Evolutionary conservation across 2,888 invertebrate genomes (phyloP), one percentile per base, ranked within the genome.

Genomic region (Dilophus febrilis): DNA sequence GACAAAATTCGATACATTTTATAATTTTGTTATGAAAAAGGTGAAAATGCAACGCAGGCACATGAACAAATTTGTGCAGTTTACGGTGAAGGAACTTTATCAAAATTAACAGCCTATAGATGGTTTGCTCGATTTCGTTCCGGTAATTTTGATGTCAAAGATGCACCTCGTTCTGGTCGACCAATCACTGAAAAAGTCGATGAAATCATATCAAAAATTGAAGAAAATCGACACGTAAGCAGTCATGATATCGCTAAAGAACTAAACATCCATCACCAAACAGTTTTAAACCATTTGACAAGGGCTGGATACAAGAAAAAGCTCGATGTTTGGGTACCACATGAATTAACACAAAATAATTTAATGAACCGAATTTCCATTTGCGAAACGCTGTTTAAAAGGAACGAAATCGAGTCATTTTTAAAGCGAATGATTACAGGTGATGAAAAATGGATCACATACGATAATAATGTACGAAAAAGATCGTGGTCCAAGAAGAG

Each of bases 381-480:
- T 33, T 44, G 46, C 40, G 45, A 48, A 40, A 42, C 42, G 2
- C 34, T 46, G 32, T 37, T 42, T 28, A 48, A 48, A 37, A 44
- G 44, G 2, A 41, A 47, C 16, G 28, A 49, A 48, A 47, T 42
- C 31, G 44, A 46, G 2, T 41, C 44, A 48, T 49, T 48, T 47
- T 28, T 46, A 35, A 46, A 49, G 26, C 41, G 38, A 30, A 40
- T 49, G 40, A 33, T 48, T 8, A 48, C 45, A 10, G 44, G 43
- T 14, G 47, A 48, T 42, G 47, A 48, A 44, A 47, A 49, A 36
- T 49, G 46, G 45, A 37, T 46, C 29, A 38, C 32, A 26, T 46
- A 41, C 42, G 40, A 44, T 14, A 41, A 41, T 35, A 4, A 29
- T 8, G 12, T 14, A 4, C 31, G 40, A 19, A 45, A 42, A 42